A percentile compares a stretch with the other conserved stretches of the same genome.
phyloP scores from a whole-genome alignment of 92 coral and sea anemone species.

The Galaxea fascicularis region DNA sequence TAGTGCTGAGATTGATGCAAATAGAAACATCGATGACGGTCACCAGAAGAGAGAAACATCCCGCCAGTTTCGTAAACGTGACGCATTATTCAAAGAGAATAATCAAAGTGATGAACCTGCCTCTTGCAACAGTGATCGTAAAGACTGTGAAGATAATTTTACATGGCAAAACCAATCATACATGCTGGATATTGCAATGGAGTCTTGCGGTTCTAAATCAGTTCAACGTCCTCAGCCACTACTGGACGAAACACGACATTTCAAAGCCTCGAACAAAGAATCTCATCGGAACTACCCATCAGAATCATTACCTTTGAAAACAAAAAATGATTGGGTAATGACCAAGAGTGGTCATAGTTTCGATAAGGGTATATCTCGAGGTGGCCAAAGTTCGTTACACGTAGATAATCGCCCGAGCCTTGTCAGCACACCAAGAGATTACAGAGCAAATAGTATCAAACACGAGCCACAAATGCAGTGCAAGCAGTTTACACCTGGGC shows the following conservation, averaged over 20 bases:
- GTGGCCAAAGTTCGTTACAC: neutral
- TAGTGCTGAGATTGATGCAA: neutral
- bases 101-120: neutral
- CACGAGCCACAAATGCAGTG: too few species aligned
- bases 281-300: neutral
- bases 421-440: neutral
- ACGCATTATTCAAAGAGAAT: neutral
- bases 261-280: neutral
- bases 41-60: too few species aligned
- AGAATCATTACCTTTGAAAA: neutral
- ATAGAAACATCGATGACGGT: neutral
- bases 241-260: too few species aligned
- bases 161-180: neutral
- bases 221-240: neutral
- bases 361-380: neutral
- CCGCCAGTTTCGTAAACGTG: neutral
- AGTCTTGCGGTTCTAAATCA: conserved; percentile 6
- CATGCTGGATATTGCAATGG: neutral
- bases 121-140: neutral
- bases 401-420: neutral
- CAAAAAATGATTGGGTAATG: too few species aligned
- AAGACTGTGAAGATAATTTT: neutral
- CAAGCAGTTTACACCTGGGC: neutral
- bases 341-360: too few species aligned
- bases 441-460: neutral